A percentile compares a stretch with the other conserved stretches of the same genome.
Evolutionary conservation across 2,113 vertebrate genomes (phyloP).

Genomic region (Lepus americanus): DNA sequence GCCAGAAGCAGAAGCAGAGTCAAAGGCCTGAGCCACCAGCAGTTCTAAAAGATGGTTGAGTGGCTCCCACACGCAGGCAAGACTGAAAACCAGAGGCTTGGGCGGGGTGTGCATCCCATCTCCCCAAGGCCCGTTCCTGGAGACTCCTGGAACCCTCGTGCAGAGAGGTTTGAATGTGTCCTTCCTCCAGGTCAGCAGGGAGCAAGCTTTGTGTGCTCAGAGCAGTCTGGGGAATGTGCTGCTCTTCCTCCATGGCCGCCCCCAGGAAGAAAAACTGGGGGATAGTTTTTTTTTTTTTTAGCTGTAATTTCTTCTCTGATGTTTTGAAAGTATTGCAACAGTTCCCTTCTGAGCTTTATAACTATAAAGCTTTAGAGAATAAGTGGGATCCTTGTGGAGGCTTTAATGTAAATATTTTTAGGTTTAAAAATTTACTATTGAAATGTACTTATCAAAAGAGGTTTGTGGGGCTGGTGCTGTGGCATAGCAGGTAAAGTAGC

Average conservation of each 20-base stretch:
- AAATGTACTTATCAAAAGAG: background rate
- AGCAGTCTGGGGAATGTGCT: background rate
- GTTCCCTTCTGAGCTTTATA: background rate
- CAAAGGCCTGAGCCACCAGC: background rate
- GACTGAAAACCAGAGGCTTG: background rate
- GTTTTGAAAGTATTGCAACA: conserved; percentile 17
- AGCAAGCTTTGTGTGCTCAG: background rate
- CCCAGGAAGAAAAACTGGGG: background rate
- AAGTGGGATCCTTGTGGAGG: background rate
- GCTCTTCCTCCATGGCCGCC: background rate
- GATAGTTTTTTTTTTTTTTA: background rate
- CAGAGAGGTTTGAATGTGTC: background rate
- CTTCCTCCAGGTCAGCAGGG: background rate
- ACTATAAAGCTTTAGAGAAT: background rate
- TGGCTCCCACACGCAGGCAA: background rate
- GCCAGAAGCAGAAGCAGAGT: too few relatives aligned
- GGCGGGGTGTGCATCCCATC: background rate
- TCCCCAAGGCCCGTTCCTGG: background rate
- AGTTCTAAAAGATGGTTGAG: background rate
- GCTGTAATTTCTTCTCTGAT: conserved; percentile 1
- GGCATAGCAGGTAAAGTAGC: too few relatives aligned
- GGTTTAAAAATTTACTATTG: background rate
- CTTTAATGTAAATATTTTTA: background rate
- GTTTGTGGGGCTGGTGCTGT: background rate
- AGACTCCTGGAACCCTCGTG: background rate